phyloP scores from a whole-genome alignment of 2,113 vertebrate genomes.

The Heterotilapia buettikoferi region DNA sequence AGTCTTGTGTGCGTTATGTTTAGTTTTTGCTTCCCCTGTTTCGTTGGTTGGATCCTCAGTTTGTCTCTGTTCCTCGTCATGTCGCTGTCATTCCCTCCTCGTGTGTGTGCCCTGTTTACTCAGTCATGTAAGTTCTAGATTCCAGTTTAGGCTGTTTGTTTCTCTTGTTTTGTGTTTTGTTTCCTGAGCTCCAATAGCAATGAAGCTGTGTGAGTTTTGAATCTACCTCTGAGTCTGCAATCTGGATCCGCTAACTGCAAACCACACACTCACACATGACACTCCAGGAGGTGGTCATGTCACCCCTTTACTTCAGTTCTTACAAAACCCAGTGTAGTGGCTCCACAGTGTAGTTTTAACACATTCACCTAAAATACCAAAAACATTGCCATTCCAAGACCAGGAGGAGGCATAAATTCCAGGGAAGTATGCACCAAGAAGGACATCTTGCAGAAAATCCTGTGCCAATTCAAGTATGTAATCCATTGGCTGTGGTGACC shows the following conservation, averaged over 20 bases:
- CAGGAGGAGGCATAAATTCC: neutral
- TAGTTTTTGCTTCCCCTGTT: neutral
- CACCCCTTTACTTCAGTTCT: neutral
- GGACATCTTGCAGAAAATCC: neutral
- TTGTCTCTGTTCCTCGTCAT: rapidly evolving
- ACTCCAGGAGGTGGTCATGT: neutral
- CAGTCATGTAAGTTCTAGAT: neutral
- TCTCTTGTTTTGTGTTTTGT: neutral
- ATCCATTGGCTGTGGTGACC: neutral
- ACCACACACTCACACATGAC: neutral
- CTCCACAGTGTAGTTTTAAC: neutral
- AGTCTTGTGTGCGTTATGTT: neutral
- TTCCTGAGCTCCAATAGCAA: too few relatives aligned
- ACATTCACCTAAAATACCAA: neutral
- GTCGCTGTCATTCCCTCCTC: neutral
- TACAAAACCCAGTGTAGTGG: neutral
- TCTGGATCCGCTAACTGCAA: neutral
- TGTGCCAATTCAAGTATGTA: neutral
- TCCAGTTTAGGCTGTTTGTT: neutral
- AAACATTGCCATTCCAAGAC: neutral
- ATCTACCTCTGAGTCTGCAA: neutral
- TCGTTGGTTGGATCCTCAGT: neutral
- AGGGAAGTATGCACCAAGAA: neutral
- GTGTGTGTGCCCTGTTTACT: neutral
- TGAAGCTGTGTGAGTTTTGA: neutral